Evolutionary conservation across 2,797 vertebrate genomes (phyloP).

Genomic region (Ambastaia sidthimunki): DNA sequence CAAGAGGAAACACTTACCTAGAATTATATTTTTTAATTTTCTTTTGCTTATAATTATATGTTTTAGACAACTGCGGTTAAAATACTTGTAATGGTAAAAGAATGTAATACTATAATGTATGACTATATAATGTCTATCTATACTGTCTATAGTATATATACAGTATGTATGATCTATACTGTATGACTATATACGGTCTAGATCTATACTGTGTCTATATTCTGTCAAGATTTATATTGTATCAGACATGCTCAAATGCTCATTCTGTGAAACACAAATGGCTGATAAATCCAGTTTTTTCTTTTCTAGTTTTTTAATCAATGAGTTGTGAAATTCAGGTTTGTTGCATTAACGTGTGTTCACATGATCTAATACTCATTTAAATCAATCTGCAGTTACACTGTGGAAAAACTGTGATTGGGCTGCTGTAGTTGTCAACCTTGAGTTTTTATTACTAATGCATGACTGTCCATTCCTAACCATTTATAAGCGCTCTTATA

Average conservation of each 20-base stretch:
- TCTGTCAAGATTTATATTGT: too few relatives aligned
- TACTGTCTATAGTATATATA: not conserved
- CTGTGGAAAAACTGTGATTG: conserved; percentile 41
- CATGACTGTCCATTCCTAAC: conserved; percentile 63
- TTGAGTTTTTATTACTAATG: conserved; percentile 65
- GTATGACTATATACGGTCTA: too few relatives aligned
- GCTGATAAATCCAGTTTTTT: not conserved
- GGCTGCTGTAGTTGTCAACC: conserved; percentile 48
- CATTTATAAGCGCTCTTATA: not conserved
- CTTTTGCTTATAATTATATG: conserved; percentile 38
- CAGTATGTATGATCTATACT: too few relatives aligned
- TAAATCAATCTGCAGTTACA: not conserved
- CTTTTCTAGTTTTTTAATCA: conserved; percentile 21
- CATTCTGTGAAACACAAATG: conserved; percentile 49
- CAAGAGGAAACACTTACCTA: conserved; percentile 54
- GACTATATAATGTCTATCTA: not conserved
- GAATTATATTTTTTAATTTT: conserved; percentile 51
- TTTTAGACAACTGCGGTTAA: conserved; percentile 17
- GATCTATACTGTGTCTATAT: too few relatives aligned
- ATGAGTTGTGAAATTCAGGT: conserved; percentile 59
- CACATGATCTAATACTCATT: not conserved
- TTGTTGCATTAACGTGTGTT: not conserved
- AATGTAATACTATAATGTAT: conserved; percentile 63
- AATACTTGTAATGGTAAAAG: conserved; percentile 41
- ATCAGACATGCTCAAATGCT: conserved; percentile 23